Percentiles rank a stretch among this genome's conserved stretches.
These are phyloP conservation scores for Philereme vetulata DNA, from an alignment of 2,888 invertebrate genomes.

Conservation along the genomic window DNA sequence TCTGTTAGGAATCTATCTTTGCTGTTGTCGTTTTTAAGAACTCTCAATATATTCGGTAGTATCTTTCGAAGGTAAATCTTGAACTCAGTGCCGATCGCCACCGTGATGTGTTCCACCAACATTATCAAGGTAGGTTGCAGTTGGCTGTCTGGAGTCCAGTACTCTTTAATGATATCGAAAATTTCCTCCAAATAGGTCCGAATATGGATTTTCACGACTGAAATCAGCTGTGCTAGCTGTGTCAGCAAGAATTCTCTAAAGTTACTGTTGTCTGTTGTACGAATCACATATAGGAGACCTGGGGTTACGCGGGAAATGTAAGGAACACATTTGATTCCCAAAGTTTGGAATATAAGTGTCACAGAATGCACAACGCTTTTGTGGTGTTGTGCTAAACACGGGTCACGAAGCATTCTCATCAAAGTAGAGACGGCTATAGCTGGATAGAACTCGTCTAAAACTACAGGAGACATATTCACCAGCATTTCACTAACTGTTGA, in stretches of 20 bases:
- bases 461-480: constrained; percentile 94
- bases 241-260: constrained; percentile 97
- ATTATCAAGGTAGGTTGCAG: constrained; percentile 95
- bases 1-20: constrained; percentile 92
- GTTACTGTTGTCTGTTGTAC: constrained; percentile 90
- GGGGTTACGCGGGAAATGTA: constrained; percentile 96
- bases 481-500: constrained; percentile 95
- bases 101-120: constrained; percentile 95
- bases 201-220: constrained; percentile 98
- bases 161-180: constrained; percentile 95
- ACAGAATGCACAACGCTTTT: constrained; percentile 98
- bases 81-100: constrained; percentile 97
- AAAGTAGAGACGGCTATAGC: constrained; percentile 97
- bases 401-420: constrained; percentile 97
- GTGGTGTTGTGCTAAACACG: constrained; percentile 94
- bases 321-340: constrained; percentile 97
- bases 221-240: constrained; percentile 95
- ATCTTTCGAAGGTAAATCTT: constrained; percentile 96
- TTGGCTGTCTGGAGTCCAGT: constrained; percentile 94
- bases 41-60: constrained; percentile 96
- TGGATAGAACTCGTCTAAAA: constrained; percentile 98
- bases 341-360: constrained; percentile 97
- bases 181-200: constrained; percentile 97
- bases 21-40: constrained; percentile 94
- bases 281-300: constrained; percentile 93